Evolutionary conservation across 2,888 invertebrate genomes (phyloP).

Genomic region (Mechanitis messenoides): DNA sequence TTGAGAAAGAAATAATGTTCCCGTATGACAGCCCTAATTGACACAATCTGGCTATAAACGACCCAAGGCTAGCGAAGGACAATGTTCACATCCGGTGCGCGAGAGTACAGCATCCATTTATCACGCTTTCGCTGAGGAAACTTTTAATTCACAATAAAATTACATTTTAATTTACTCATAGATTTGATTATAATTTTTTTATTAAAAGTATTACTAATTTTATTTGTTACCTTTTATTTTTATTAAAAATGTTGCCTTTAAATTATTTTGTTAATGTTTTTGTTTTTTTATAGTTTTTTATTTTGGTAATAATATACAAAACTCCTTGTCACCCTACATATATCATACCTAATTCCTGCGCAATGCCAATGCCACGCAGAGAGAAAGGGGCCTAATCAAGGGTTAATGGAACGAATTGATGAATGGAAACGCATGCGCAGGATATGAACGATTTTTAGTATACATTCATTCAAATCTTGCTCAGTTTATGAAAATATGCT

Average conservation of each 20-base stretch:
- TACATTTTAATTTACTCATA: too few species aligned
- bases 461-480: neutral
- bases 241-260: neutral
- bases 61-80: conserved; percentile 72
- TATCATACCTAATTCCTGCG: conserved; percentile 31
- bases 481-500: too few species aligned
- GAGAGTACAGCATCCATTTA: conserved; percentile 18
- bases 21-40: conserved; percentile 56
- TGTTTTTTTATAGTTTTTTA: neutral
- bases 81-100: conserved; percentile 51
- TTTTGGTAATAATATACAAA: neutral
- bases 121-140: conserved; percentile 13
- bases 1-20: conserved; percentile 32
- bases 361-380: conserved; percentile 38
- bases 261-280: neutral
- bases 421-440: conserved; percentile 27
- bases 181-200: too few species aligned
- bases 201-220: too few species aligned
- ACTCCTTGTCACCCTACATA: conserved; percentile 12
- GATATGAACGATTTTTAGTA: conserved; percentile 21
- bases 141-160: neutral
- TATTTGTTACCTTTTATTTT: neutral
- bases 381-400: conserved; percentile 37
- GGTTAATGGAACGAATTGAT: conserved; percentile 29
- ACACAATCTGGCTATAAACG: conserved; percentile 47